Percentiles rank a stretch among this genome's conserved stretches.
phyloP scores from a whole-genome alignment of 2,888 invertebrate species.

The Sinelater perroti region DNA sequence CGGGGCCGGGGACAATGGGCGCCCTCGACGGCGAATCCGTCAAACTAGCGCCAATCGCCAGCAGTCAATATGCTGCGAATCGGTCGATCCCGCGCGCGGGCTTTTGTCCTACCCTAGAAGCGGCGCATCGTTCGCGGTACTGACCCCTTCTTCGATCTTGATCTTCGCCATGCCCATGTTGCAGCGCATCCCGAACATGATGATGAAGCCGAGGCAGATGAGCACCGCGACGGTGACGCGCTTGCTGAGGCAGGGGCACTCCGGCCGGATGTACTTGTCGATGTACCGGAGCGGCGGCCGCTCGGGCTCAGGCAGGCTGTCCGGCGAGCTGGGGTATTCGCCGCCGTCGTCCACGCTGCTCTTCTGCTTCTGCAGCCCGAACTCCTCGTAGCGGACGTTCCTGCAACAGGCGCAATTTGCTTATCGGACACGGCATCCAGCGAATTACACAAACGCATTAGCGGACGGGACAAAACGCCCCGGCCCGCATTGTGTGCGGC shows the following conservation, averaged over 20 bases:
- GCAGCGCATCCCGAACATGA: constrained; percentile 97
- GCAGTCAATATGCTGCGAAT: constrained; percentile 36
- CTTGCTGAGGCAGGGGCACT: constrained; percentile 86
- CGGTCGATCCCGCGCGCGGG: constrained; percentile 18
- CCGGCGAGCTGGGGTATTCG: constrained; percentile 74
- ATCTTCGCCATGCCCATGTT: constrained; percentile 97
- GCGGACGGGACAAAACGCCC: constrained; percentile 11
- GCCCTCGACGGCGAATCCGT: constrained; percentile 37
- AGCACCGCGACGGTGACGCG: constrained; percentile 88
- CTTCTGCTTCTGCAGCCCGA: constrained; percentile 65
- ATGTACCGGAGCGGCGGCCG: constrained; percentile 85
- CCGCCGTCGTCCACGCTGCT: constrained; percentile 68
- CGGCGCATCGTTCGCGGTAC: constrained; percentile 10
- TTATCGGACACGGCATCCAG: background rate
- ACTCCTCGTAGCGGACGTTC: constrained; percentile 71
- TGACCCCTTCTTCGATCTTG: constrained; percentile 33
- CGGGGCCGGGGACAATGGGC: constrained; percentile 32
- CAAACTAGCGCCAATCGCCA: constrained; percentile 40
- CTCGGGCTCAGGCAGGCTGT: constrained; percentile 84
- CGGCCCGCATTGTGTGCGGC: constrained; percentile 27
- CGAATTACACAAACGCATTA: constrained; percentile 14
- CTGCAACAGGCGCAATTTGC: too few species aligned
- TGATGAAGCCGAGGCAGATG: constrained; percentile 89
- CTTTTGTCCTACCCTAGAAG: constrained; percentile 14
- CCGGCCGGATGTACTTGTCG: constrained; percentile 87